A percentile compares a stretch with the other conserved stretches of the same genome.
Evolutionary conservation across 2,797 vertebrate genomes (phyloP).

Genomic region (Balearica regulorum): DNA sequence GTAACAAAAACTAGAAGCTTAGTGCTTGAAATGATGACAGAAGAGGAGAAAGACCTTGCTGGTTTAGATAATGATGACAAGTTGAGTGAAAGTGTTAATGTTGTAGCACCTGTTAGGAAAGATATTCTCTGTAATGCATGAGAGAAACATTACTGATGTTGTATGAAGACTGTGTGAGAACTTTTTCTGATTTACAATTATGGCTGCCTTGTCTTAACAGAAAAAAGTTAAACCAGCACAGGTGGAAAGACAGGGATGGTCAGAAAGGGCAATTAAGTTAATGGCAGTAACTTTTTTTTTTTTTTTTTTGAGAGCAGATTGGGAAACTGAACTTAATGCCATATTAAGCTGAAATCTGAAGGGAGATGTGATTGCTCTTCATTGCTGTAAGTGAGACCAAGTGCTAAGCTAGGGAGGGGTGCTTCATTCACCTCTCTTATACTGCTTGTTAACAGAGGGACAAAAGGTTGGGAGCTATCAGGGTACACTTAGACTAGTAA

Average conservation of each 20-base stretch:
- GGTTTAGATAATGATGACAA: neutral
- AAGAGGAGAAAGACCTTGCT: neutral
- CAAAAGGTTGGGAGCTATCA: neutral
- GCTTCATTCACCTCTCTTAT: neutral
- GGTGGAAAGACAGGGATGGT: neutral
- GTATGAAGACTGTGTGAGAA: neutral
- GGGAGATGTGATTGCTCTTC: neutral
- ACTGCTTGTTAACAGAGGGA: accelerated
- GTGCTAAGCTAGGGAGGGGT: neutral
- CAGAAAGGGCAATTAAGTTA: neutral
- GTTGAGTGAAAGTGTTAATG: neutral
- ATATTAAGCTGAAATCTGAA: neutral
- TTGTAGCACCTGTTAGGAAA: neutral
- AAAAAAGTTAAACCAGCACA: neutral
- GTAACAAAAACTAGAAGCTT: neutral
- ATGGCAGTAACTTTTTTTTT: neutral
- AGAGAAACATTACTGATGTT: accelerated
- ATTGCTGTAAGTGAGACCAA: neutral
- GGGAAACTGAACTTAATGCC: neutral
- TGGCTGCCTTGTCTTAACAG: neutral
- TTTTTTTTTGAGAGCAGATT: neutral
- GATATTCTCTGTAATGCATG: neutral
- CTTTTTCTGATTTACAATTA: neutral
- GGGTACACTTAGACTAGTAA: neutral
- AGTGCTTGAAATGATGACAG: neutral